Evolutionary conservation across 2,888 invertebrate species (phyloP).

Genomic region (Heteropelma amictum): DNA sequence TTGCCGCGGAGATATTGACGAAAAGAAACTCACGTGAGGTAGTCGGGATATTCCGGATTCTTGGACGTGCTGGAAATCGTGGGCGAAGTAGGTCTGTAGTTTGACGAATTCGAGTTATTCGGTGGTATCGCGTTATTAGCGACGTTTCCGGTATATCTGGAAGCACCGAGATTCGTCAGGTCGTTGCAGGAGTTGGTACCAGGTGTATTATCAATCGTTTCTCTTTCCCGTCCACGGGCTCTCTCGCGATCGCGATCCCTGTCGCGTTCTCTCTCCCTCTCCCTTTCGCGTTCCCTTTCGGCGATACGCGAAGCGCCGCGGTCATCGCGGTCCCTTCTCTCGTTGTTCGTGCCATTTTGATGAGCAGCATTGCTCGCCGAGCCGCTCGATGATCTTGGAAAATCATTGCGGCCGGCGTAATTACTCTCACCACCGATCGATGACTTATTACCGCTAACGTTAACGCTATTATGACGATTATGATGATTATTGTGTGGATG

Average conservation of each 20-base stretch:
- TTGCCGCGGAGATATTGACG: neutral
- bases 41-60: conserved; percentile 78
- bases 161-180: conserved; percentile 45
- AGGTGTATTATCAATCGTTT: conserved; percentile 53
- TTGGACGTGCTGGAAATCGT: conserved; percentile 59
- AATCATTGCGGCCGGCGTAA: conserved; percentile 42
- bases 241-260: conserved; percentile 36
- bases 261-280: no score
- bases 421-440: conserved; percentile 24
- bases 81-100: conserved; percentile 49
- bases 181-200: conserved; percentile 54
- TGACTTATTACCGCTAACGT: conserved; percentile 20
- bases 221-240: conserved; percentile 45
- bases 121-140: conserved; percentile 33
- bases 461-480: conserved; percentile 47
- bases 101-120: conserved; percentile 48
- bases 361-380: neutral
- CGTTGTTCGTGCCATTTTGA: conserved; percentile 45
- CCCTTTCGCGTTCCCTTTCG: conserved; percentile 59
- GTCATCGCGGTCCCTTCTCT: conserved; percentile 66
- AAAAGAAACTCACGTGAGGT: conserved; percentile 80
- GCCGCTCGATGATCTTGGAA: conserved; percentile 27
- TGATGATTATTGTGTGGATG: conserved; percentile 54
- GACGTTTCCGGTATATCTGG: conserved; percentile 52
- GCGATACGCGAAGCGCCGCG: conserved; percentile 41